These are phyloP conservation scores for Aromia moschata DNA, from an alignment of 2,888 invertebrate species.

Conservation along the genomic window DNA sequence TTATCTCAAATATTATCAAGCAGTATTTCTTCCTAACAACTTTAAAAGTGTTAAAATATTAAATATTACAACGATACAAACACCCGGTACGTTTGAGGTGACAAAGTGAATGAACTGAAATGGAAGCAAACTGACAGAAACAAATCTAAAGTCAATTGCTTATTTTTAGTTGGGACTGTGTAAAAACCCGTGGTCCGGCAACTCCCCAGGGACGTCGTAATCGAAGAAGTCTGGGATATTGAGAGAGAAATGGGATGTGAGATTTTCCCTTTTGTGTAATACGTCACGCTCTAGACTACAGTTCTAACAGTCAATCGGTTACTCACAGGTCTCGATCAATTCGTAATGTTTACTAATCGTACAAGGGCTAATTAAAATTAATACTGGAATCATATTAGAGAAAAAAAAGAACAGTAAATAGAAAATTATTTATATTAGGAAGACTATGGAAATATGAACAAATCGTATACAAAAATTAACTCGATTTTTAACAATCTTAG, in stretches of 20 bases:
- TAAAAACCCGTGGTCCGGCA: constrained; percentile 43
- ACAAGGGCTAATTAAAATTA: too few relatives aligned
- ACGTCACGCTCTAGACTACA: neutral
- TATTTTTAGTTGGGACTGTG: constrained; percentile 50
- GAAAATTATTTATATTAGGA: too few relatives aligned
- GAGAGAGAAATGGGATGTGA: constrained; percentile 8
- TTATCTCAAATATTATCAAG: too few relatives aligned
- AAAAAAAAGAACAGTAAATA: too few relatives aligned
- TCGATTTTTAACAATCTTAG: too few relatives aligned
- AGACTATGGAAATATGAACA: too few relatives aligned
- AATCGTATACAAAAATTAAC: too few relatives aligned
- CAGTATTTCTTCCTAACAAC: too few relatives aligned
- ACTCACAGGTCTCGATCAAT: too few relatives aligned
- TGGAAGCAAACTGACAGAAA: constrained; percentile 41
- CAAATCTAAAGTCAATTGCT: constrained; percentile 47
- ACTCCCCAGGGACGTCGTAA: constrained; percentile 37
- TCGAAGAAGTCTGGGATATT: constrained; percentile 26
- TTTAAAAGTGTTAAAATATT: neutral
- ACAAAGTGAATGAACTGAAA: constrained; percentile 13
- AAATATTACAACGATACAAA: neutral
- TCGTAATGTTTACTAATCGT: too few relatives aligned
- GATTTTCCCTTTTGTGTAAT: neutral
- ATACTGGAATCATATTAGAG: too few relatives aligned
- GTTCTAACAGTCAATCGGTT: too few relatives aligned
- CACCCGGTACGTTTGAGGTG: neutral